Conservation (phyloP, 2,888 invertebrate genomes). For the Galerucella calmariensis region DNA sequence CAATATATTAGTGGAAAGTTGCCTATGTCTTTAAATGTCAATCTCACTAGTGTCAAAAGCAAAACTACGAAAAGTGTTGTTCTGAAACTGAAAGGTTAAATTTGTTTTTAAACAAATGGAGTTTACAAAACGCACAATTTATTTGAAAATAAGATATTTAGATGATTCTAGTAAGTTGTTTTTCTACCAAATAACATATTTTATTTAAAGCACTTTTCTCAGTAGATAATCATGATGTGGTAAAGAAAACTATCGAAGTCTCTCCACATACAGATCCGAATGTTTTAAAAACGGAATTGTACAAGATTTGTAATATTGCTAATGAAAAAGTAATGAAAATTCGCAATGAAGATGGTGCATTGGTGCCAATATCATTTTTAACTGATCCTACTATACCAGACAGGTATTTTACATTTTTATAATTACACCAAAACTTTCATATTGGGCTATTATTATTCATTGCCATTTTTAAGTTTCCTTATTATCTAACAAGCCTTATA, state of each 20-base stretch:
- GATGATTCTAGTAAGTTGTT: conserved; percentile 51
- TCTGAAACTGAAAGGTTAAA: background rate
- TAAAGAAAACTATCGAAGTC: conserved; percentile 55
- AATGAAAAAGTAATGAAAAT: conserved; percentile 65
- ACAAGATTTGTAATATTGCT: conserved; percentile 56
- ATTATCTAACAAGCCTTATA: background rate
- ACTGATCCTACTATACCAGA: conserved; percentile 52
- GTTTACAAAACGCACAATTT: conserved; percentile 47
- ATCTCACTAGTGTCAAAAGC: background rate
- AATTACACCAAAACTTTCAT: background rate
- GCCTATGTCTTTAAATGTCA: background rate
- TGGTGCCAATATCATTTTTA: conserved; percentile 65
- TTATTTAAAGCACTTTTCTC: conserved; percentile 18
- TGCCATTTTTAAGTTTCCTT: no score
- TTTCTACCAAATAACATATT: background rate
- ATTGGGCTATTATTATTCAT: no score
- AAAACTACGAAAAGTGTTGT: background rate
- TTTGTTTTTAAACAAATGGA: conserved; percentile 36
- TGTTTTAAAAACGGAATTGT: conserved; percentile 56
- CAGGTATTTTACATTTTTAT: conserved; percentile 17
- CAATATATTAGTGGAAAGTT: background rate
- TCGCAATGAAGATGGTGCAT: conserved; percentile 62
- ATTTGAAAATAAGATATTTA: conserved; percentile 56
- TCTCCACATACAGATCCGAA: conserved; percentile 55
- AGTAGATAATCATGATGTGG: conserved; percentile 53